phyloP scores from a whole-genome alignment of 2,113 vertebrate species.

The Condylura cristata region DNA sequence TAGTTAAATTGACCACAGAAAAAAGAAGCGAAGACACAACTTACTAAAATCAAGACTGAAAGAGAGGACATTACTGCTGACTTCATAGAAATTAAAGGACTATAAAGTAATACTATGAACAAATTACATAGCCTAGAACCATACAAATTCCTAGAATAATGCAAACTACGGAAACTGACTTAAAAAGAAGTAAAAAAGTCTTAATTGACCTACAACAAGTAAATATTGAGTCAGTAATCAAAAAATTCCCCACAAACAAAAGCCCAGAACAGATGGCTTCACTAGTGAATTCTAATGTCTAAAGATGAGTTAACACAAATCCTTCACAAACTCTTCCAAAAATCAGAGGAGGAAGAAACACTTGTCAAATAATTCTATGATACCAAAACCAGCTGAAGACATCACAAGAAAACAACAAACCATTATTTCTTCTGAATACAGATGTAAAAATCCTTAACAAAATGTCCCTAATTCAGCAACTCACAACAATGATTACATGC shows the following conservation, averaged over 20 bases:
- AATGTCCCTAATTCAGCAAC: background rate
- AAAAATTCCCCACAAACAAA: conserved; percentile 47
- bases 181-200: conserved; percentile 43
- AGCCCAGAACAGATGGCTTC: conserved; percentile 62
- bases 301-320: conserved; percentile 52
- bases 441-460: conserved; percentile 3
- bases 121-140: background rate
- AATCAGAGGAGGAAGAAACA: background rate
- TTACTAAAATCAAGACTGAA: conserved; percentile 16
- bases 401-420: background rate
- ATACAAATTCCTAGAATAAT: background rate
- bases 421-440: background rate
- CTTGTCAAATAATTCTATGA: background rate
- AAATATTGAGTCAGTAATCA: conserved; percentile 59
- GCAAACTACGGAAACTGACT: background rate
- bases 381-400: background rate
- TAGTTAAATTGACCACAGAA: background rate
- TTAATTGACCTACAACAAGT: conserved; percentile 34
- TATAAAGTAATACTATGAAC: background rate
- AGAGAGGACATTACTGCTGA: background rate
- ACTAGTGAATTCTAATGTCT: conserved; percentile 40
- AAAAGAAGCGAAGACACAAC: background rate
- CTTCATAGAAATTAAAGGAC: background rate
- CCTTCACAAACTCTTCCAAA: conserved; percentile 35
- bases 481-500: background rate